Percentiles rank a stretch among this genome's conserved stretches.
Conservation (phyloP, 1,140 invertebrate species). For the Drosophila yakuba region DNA sequence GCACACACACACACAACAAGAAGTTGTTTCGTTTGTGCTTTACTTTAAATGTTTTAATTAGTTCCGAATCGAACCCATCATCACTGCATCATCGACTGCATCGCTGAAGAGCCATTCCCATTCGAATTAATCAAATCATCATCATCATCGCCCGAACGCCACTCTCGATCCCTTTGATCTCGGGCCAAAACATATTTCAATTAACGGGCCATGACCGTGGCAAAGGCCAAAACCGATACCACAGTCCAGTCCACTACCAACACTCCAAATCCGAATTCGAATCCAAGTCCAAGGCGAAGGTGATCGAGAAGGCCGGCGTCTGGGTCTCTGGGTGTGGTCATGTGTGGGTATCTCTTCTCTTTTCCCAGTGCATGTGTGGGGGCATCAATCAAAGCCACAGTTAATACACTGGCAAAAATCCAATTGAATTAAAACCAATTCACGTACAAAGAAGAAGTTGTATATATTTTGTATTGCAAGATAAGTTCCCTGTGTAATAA, state of each 20-base stretch:
- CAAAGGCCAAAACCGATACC: constrained; percentile 17
- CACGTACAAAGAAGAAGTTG: no score
- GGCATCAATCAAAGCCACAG: constrained; percentile 79
- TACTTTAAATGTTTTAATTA: constrained; percentile 55
- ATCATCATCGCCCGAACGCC: constrained; percentile 65
- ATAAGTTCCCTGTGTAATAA: background rate
- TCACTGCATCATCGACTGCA: constrained; percentile 15
- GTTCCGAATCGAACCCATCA: constrained; percentile 37
- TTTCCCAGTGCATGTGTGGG: constrained; percentile 30
- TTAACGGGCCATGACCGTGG: constrained; percentile 73
- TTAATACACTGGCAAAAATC: constrained; percentile 22
- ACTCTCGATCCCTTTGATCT: constrained; percentile 68
- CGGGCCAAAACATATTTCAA: constrained; percentile 75
- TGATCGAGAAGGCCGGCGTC: constrained; percentile 57
- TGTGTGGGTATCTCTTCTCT: constrained; percentile 25
- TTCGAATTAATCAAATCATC: constrained; percentile 80
- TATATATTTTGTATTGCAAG: no score
- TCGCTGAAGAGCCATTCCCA: constrained; percentile 13
- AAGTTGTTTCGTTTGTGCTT: constrained; percentile 5
- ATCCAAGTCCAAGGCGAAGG: constrained; percentile 48
- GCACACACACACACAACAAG: background rate
- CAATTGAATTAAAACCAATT: no score
- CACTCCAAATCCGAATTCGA: background rate
- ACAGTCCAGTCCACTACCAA: background rate
- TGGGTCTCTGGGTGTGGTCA: constrained; percentile 34